Evolutionary conservation across 2,797 vertebrate genomes (phyloP).

Genomic region (Anas georgica): DNA sequence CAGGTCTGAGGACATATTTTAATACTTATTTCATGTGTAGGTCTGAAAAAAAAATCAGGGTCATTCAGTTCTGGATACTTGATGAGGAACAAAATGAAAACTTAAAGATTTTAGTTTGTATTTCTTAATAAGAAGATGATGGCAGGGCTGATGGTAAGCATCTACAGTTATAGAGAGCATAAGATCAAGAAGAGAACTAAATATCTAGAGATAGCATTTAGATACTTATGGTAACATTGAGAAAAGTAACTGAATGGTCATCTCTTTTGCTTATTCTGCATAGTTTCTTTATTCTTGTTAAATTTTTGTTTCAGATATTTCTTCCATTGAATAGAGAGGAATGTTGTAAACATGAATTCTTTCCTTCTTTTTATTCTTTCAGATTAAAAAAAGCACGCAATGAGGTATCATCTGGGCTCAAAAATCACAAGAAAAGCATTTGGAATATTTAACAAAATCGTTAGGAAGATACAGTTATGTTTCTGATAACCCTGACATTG

Average conservation of each 20-base stretch:
- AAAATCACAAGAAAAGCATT: not conserved
- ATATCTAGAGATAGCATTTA: not conserved
- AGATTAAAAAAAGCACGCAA: not conserved
- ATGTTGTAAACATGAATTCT: not conserved
- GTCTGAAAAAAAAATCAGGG: not conserved
- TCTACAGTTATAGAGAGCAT: not conserved
- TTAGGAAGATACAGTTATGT: not conserved
- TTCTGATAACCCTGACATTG: not conserved
- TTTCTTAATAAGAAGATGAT: not conserved
- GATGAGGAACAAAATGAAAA: not conserved
- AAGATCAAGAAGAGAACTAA: not conserved
- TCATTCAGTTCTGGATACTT: not conserved
- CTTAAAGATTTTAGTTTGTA: not conserved
- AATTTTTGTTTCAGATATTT: not conserved
- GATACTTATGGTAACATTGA: not conserved
- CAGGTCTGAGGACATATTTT: not conserved
- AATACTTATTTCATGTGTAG: not conserved
- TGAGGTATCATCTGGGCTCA: not conserved
- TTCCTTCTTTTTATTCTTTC: not conserved
- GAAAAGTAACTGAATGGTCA: not conserved
- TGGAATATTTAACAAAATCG: not conserved
- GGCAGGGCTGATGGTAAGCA: not conserved
- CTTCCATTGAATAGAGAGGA: not conserved
- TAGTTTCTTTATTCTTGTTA: not conserved
- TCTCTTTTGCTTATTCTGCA: not conserved